phyloP scores from a whole-genome alignment of 2,113 vertebrate species.

The Sula dactylatra region DNA sequence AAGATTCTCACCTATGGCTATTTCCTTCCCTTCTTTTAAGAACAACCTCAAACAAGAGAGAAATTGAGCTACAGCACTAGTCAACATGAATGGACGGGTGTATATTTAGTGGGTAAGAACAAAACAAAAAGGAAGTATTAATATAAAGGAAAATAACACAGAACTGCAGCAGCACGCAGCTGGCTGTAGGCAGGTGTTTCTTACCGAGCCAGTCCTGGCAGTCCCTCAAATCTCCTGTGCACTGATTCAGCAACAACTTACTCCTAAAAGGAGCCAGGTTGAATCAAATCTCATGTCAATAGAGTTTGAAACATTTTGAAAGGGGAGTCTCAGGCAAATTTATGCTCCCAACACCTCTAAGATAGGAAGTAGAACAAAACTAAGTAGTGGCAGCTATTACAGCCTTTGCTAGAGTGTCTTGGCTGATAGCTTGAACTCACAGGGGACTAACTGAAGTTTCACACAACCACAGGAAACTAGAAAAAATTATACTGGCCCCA shows the following conservation, averaged over 20 bases:
- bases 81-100: background rate
- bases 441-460: background rate
- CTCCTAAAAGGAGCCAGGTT: background rate
- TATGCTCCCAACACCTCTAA: background rate
- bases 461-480: background rate
- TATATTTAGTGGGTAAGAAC: background rate
- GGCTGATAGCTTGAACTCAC: background rate
- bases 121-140: background rate
- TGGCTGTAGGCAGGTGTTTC: background rate
- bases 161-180: background rate
- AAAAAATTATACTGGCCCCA: background rate
- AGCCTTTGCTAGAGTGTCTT: background rate
- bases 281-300: background rate
- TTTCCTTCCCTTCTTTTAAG: conserved; percentile 18
- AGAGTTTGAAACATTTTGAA: background rate
- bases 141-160: background rate
- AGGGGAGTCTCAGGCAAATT: background rate
- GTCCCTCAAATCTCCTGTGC: background rate
- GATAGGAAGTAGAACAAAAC: background rate
- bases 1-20: conserved; percentile 27
- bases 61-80: background rate
- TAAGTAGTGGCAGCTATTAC: background rate
- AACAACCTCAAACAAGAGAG: background rate
- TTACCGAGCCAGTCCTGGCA: background rate
- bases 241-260: background rate